phyloP scores from a whole-genome alignment of 2,113 vertebrate species.

The Synchiropus splendidus region DNA sequence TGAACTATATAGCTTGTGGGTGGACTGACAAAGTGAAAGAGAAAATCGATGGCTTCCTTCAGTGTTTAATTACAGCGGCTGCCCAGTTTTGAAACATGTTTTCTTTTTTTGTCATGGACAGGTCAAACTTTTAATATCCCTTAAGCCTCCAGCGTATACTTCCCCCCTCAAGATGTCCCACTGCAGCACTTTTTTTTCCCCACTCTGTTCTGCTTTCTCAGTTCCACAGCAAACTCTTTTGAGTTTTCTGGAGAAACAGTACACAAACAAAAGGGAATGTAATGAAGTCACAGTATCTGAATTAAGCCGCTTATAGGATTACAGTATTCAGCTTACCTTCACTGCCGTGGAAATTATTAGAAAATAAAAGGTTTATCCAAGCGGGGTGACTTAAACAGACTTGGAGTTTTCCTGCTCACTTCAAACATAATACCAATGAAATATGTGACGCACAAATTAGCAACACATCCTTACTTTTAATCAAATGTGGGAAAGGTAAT shows the following conservation, averaged over 20 bases:
- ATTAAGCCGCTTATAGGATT: conserved; percentile 70
- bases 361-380: conserved; percentile 55
- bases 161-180: conserved; percentile 21
- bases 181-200: conserved; percentile 5
- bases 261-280: conserved; percentile 58
- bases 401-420: conserved; percentile 62
- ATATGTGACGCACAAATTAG: conserved; percentile 44
- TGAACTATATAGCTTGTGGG: conserved; percentile 46
- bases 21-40: conserved; percentile 52
- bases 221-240: neutral
- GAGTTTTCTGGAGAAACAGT: conserved; percentile 44
- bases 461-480: conserved; percentile 40
- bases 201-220: conserved; percentile 24
- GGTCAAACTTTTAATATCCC: conserved; percentile 68
- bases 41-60: conserved; percentile 62
- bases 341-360: conserved; percentile 58
- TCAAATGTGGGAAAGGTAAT: conserved; percentile 2
- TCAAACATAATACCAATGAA: conserved; percentile 49
- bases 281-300: conserved; percentile 65
- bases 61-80: conserved; percentile 54
- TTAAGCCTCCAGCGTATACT: conserved; percentile 37
- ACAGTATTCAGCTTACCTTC: conserved; percentile 58
- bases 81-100: conserved; percentile 55
- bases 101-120: conserved; percentile 48
- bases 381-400: conserved; percentile 43